phyloP scores from a whole-genome alignment of 2,113 vertebrate species.

The Hyla sarda region DNA sequence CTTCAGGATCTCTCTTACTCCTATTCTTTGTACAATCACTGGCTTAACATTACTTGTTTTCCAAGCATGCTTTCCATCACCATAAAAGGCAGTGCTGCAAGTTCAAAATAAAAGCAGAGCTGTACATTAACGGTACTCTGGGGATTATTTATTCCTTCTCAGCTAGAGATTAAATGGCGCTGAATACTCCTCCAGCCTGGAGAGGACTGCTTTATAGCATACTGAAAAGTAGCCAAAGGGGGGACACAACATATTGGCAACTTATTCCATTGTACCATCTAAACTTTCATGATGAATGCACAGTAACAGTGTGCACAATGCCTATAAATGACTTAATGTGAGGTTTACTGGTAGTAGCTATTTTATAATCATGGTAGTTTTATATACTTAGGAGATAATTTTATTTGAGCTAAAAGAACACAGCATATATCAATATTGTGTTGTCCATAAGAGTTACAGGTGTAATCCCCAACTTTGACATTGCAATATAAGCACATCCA shows the following conservation, averaged over 20 bases:
- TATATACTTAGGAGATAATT: too few relatives aligned
- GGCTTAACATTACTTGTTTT: conserved; percentile 25
- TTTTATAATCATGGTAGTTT: too few relatives aligned
- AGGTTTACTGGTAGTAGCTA: not conserved
- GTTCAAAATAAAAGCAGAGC: conserved; percentile 34
- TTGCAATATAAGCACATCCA: too few relatives aligned
- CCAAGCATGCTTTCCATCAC: conserved; percentile 50
- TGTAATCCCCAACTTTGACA: too few relatives aligned
- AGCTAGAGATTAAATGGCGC: conserved; percentile 36
- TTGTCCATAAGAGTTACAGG: too few relatives aligned
- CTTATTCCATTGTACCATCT: not conserved
- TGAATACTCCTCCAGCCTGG: conserved; percentile 4
- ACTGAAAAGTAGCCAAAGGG: not conserved
- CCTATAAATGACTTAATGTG: not conserved
- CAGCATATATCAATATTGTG: not conserved
- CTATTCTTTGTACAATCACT: conserved; percentile 26
- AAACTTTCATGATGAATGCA: conserved; percentile 23
- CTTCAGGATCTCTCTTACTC: conserved; percentile 21
- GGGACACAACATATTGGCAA: conserved; percentile 21
- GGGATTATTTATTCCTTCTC: conserved; percentile 42
- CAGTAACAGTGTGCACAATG: not conserved
- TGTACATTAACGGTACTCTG: conserved; percentile 34
- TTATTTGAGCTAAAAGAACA: not conserved
- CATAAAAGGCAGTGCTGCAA: conserved; percentile 31
- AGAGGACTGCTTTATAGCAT: conserved; percentile 27